phyloP scores from a whole-genome alignment of 2,888 invertebrate genomes.

The Mythimna albipuncta region DNA sequence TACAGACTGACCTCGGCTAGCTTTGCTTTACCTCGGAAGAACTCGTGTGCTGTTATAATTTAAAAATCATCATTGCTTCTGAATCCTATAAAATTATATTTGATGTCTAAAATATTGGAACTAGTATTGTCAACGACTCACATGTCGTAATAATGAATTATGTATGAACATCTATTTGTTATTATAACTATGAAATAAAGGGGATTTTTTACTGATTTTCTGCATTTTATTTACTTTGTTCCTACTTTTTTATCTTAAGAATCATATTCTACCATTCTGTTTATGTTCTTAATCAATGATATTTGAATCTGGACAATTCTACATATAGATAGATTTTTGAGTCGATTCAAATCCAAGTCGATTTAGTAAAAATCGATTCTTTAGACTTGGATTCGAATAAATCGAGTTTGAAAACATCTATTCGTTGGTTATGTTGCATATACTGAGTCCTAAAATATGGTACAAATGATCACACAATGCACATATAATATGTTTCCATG shows the following conservation, averaged over 20 bases:
- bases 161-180: slow-evolving; percentile 53
- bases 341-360: too few species aligned
- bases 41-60: neutral
- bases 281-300: too few species aligned
- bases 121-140: slow-evolving; percentile 19
- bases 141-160: slow-evolving; percentile 42
- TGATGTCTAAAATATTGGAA: slow-evolving; percentile 58
- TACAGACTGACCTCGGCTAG: neutral
- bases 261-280: neutral
- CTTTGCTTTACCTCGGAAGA: neutral
- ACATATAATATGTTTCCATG: too few species aligned
- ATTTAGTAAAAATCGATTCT: too few species aligned
- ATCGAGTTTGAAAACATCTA: too few species aligned
- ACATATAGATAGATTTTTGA: too few species aligned
- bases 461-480: too few species aligned
- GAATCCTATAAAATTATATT: slow-evolving; percentile 35
- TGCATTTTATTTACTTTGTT: slow-evolving; percentile 44
- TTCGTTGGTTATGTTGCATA: too few species aligned
- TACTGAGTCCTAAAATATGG: too few species aligned
- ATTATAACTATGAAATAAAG: slow-evolving; percentile 77
- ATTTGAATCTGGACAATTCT: too few species aligned
- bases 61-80: slow-evolving; percentile 24
- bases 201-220: slow-evolving; percentile 73
- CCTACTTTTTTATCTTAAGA: neutral
- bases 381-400: too few species aligned